Evolutionary conservation across 2,888 invertebrate genomes (phyloP), one percentile per base, ranked within the genome.

Genomic region (Hypsopygia costalis): DNA sequence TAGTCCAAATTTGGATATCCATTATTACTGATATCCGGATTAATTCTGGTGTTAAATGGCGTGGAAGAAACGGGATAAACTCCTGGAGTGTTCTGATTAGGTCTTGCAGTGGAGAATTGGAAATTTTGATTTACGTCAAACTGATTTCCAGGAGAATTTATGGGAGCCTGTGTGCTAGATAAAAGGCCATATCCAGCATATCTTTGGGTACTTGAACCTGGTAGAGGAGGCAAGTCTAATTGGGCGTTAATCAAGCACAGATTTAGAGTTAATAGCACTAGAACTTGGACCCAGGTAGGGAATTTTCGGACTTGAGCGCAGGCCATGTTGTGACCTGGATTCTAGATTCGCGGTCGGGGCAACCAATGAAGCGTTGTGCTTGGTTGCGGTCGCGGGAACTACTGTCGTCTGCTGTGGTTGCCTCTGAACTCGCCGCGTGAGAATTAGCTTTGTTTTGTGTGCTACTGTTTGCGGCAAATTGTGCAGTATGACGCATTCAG

Each of bases 221-320:
- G 34, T 29, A 91, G 59, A 0, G 90, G 91, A 1, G 92, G 91
- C 33, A 92, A 58, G 56, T 91, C 91, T 34, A 92, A 62, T 54
- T 92, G 92, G 0, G 89, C 79, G 22, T 69, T 61, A 1, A 69
- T 66, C 36, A 51, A 47, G 40, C 64, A 63, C 40, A 63, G 43
- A 6, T 56, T 28, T 6, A 65, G 21, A 22, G 65, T 32, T 11
- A 69, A 42, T 43, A 78, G 58, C 44, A 81, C 44, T 46, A 62
- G 52, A 41, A 79, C 44, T 58, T 65, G 63, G 38, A 70, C 58
- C 67, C 71, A 73, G 51, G 66, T 69, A 51, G 55, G 65, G 27
- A 68, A 54, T 16, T 63, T 52, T 63, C 61, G 76, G 45, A 57
- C 62, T 41, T 60, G 54, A 32, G 61, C 67, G 58, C 75, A 78